Evolutionary conservation across 2,888 invertebrate species (phyloP), one percentile per base, ranked within the genome.

Genomic region (Caenorhabditis sp.): DNA sequence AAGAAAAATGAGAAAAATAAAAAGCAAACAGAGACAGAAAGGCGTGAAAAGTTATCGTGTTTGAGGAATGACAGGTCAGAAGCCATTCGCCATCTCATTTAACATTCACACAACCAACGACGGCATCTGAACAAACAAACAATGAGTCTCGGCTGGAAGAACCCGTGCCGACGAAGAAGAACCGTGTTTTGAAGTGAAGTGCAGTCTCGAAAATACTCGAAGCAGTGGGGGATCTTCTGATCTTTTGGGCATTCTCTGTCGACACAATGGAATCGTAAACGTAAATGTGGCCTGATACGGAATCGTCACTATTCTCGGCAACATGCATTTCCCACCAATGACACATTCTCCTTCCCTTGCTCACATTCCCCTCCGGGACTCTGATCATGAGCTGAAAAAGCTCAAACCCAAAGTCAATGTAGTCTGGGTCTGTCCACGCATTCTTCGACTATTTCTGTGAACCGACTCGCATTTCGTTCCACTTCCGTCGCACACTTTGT

Each of bases 1-100:
- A 47, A 47, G 20, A 9, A 47, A 18, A 40, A 53, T n/a, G 26
- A 26, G 20, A 20, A 22, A 61, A 67, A 67, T 53, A 58, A 68
- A 67, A 51, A 51, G 61, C 76, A 76, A 68, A 74, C 65, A 74
- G 35, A 58, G 65, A 40, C 6, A 40, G 40, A 5, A 40, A 40
- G 74, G 76, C 61, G 67, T 61, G 76, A 76, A 76, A n/a, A 67
- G 40, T 61, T 76, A 40, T 11, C 9, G 22, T 74, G 65, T 74
- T 74, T 74, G 74, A 74, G 65, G 35, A 74, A 65, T 74, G 74
- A 60, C 74, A 62, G 60, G 53, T 51, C 70, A 53, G 40, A 61
- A 40, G 40, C 40, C 40, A 51, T 53, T 37, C 64, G 69, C 35
- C 69, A 51, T 53, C 53, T 72, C 74, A 74, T 74, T 74, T 65